These are phyloP conservation scores for Ciconia stormi DNA, from an alignment of 2,113 vertebrate genomes.

Conservation along the genomic window DNA sequence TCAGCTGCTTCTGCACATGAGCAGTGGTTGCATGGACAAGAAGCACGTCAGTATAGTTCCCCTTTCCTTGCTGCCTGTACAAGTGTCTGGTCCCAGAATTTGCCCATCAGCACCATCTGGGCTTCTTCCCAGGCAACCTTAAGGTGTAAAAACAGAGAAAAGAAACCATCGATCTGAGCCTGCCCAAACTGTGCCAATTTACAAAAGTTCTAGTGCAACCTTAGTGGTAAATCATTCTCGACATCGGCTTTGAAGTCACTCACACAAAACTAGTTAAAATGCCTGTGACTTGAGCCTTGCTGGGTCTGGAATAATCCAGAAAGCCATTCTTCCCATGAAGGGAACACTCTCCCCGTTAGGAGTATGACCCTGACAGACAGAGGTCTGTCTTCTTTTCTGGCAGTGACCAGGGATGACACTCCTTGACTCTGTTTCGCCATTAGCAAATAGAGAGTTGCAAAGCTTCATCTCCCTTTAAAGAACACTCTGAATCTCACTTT, in stretches of 20 bases:
- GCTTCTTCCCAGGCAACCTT: neutral
- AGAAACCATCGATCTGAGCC: neutral
- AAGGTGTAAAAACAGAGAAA: neutral
- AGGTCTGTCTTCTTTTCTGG: neutral
- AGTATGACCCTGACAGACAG: neutral
- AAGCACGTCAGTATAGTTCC: neutral
- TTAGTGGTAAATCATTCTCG: neutral
- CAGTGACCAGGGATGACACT: neutral
- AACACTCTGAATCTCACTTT: neutral
- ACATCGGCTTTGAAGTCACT: neutral
- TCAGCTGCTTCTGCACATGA: neutral
- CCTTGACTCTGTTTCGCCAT: neutral
- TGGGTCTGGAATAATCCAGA: neutral
- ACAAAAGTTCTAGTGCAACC: neutral
- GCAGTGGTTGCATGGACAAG: neutral
- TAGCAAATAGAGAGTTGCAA: neutral
- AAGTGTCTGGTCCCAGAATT: neutral
- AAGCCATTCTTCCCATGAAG: rapidly evolving
- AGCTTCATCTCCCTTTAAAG: neutral
- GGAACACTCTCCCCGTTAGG: neutral
- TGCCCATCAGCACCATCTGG: neutral
- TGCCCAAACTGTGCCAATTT: neutral
- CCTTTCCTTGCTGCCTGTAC: neutral
- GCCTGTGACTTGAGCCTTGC: neutral
- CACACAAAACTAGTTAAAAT: neutral